Evolutionary conservation across 2,888 invertebrate species (phyloP).

Genomic region (Pristionchus entomophagus): DNA sequence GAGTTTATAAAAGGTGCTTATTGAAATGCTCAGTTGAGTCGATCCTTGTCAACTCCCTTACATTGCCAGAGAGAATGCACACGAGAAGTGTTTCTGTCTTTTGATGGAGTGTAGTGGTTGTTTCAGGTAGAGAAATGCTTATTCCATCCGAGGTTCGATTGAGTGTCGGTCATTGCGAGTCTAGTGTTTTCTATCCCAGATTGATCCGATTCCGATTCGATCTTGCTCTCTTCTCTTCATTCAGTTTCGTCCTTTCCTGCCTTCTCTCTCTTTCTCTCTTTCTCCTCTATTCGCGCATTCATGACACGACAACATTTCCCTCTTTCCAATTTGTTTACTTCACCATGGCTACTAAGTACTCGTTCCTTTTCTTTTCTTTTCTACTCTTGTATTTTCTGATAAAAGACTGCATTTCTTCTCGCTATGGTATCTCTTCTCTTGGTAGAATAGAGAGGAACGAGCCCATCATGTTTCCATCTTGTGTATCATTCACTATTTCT

Average conservation of each 20-base stretch:
- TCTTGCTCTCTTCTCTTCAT: neutral
- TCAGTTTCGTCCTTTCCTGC: conserved; percentile 31
- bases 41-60: neutral
- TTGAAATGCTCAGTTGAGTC: neutral
- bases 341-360: neutral
- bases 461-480: neutral
- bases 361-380: neutral
- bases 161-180: too few species aligned
- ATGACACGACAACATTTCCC: conserved; percentile 36
- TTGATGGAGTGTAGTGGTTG: neutral
- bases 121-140: too few species aligned
- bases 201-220: neutral
- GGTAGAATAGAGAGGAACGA: neutral
- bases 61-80: conserved; percentile 21
- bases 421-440: neutral
- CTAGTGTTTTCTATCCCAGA: too few species aligned
- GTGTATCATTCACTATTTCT: neutral
- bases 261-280: neutral
- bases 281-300: neutral
- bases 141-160: too few species aligned
- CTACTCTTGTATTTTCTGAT: neutral
- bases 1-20: conserved; percentile 16
- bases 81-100: conserved; percentile 3
- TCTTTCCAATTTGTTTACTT: conserved; percentile 7
- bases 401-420: neutral